phyloP scores from a whole-genome alignment of 1,140 invertebrate genomes.

The Pachyrhynchus sulphureomaculatus region DNA sequence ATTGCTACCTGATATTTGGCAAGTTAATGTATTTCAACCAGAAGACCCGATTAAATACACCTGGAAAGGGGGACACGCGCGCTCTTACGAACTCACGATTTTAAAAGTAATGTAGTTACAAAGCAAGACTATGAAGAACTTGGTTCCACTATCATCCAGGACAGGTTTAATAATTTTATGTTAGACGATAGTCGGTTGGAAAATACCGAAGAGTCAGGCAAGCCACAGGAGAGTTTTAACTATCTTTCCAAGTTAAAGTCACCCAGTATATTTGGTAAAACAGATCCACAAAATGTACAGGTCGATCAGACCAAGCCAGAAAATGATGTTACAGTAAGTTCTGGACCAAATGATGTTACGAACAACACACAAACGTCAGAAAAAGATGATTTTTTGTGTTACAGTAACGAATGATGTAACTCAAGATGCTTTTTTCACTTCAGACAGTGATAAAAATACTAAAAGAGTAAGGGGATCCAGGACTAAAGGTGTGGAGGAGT shows the following conservation, averaged over 20 bases:
- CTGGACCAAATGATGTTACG: not conserved
- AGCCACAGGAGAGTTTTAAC: constrained; percentile 3
- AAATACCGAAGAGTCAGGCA: constrained; percentile 4
- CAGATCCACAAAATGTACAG: constrained; percentile 1
- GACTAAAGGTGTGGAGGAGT: not conserved
- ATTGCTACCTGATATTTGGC: constrained; percentile 72
- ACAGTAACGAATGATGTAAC: no score
- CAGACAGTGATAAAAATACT: not conserved
- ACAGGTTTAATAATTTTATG: constrained; percentile 45
- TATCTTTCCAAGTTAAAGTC: constrained; percentile 28
- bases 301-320: not conserved
- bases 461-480: not conserved
- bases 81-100: constrained; percentile 72
- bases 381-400: not conserved
- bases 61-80: constrained; percentile 81
- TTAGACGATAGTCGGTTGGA: constrained; percentile 20
- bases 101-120: constrained; percentile 72
- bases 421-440: no score
- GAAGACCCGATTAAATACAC: constrained; percentile 79
- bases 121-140: constrained; percentile 88
- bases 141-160: constrained; percentile 55
- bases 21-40: constrained; percentile 71
- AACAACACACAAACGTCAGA: not conserved
- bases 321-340: not conserved
- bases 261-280: constrained; percentile 30